Percentiles rank a stretch among this genome's conserved stretches.
Conservation (phyloP, 1,140 invertebrate species). For the Cardiocondyla obscurior region DNA sequence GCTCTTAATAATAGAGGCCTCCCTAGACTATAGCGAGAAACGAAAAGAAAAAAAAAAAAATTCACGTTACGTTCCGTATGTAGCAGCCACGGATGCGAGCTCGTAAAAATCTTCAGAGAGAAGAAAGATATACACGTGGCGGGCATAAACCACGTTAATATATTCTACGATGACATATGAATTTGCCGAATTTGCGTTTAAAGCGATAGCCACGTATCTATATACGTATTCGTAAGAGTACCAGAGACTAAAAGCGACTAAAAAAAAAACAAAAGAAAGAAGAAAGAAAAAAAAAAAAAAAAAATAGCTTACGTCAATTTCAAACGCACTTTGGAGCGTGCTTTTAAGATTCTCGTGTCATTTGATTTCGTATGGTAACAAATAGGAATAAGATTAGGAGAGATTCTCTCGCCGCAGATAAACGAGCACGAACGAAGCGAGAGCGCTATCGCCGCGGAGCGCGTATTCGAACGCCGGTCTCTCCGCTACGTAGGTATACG, state of each 20-base stretch:
- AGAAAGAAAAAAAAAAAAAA: too few species aligned
- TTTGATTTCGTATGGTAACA: background rate
- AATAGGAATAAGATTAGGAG: background rate
- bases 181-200: background rate
- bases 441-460: conserved; percentile 22
- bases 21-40: conserved; percentile 53
- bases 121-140: background rate
- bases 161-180: background rate
- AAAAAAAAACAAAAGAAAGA: too few species aligned
- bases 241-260: background rate
- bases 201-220: background rate
- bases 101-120: background rate
- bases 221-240: background rate
- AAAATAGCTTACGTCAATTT: background rate
- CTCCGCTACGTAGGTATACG: conserved; percentile 36
- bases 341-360: background rate
- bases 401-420: background rate
- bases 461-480: conserved; percentile 58
- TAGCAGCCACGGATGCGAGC: conserved; percentile 16
- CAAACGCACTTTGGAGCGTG: background rate
- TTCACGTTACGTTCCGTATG: background rate
- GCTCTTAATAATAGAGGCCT: conserved; percentile 75
- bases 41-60: too few species aligned
- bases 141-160: background rate
- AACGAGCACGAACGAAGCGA: conserved; percentile 37